Evolutionary conservation across 2,113 vertebrate genomes (phyloP).

Genomic region (Origma solitaria): DNA sequence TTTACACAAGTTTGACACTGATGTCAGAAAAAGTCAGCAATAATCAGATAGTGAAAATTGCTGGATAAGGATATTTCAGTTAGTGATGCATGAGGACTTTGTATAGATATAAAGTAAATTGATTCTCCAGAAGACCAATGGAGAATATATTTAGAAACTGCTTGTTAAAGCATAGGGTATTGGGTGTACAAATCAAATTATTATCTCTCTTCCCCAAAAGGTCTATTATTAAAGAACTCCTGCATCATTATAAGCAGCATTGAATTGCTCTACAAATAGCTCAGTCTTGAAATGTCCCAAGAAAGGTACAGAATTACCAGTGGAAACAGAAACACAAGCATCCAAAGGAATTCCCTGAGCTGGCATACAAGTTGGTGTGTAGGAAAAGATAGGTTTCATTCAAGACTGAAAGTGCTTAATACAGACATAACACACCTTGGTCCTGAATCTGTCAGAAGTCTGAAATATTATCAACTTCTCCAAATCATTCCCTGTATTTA

Average conservation of each 20-base stretch:
- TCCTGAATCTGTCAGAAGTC: background rate
- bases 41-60: background rate
- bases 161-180: background rate
- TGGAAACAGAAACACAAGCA: background rate
- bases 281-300: background rate
- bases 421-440: background rate
- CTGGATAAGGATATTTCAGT: background rate
- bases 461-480: background rate
- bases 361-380: background rate
- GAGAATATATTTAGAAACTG: background rate
- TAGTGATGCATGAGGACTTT: background rate
- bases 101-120: background rate
- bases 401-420: background rate
- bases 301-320: background rate
- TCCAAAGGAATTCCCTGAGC: background rate
- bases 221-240: background rate
- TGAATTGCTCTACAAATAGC: background rate
- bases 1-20: background rate
- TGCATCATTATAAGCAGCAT: background rate
- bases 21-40: background rate
- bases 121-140: background rate
- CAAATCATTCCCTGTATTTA: background rate
- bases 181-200: background rate
- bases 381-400: background rate
- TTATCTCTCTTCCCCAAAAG: background rate